Evolutionary conservation across 2,113 vertebrate species (phyloP).

Genomic region (Fregetta grallaria): DNA sequence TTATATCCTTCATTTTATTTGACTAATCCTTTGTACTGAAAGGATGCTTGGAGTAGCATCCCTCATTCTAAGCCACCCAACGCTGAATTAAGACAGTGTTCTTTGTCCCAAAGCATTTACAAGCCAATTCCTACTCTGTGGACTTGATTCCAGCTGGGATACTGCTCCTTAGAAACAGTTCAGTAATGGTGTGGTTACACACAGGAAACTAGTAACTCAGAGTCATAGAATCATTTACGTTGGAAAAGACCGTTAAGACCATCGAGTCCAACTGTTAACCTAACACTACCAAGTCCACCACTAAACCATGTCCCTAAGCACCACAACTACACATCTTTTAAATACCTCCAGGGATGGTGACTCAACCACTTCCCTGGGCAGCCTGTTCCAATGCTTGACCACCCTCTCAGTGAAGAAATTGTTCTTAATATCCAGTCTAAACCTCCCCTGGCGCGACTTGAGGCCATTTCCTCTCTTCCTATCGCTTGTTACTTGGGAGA

Average conservation of each 20-base stretch:
- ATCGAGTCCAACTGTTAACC: not conserved
- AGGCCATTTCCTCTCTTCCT: not conserved
- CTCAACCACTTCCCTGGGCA: not conserved
- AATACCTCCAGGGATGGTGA: not conserved
- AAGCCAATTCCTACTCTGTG: not conserved
- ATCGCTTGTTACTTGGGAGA: not conserved
- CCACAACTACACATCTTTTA: not conserved
- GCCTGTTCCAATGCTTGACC: not conserved
- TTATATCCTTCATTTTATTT: not conserved
- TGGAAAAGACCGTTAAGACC: not conserved
- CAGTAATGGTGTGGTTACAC: not conserved
- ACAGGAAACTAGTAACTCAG: not conserved
- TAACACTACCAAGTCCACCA: not conserved
- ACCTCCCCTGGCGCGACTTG: not conserved
- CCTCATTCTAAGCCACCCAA: not conserved
- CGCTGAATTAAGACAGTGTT: not conserved
- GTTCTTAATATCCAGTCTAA: not conserved
- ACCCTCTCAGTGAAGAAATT: not conserved
- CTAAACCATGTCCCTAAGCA: not conserved
- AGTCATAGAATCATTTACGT: fast-evolving
- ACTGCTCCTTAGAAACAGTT: not conserved
- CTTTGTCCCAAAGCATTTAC: not conserved
- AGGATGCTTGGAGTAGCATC: not conserved
- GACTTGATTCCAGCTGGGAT: not conserved
- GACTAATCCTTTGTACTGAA: not conserved